These are phyloP conservation scores for Polymixis flavicincta DNA, from an alignment of 2,888 invertebrate genomes.

Conservation along the genomic window DNA sequence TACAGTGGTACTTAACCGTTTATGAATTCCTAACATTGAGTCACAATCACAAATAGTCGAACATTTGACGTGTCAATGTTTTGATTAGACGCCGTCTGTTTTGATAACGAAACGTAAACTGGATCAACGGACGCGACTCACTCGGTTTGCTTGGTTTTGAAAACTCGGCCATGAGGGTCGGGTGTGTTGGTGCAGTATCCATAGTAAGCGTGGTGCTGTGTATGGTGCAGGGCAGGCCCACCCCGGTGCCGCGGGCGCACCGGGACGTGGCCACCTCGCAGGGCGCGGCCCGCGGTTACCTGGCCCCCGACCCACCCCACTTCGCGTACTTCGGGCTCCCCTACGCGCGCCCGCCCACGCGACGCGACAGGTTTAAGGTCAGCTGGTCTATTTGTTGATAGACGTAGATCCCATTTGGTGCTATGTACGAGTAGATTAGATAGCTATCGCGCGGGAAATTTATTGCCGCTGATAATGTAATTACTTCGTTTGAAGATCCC, in stretches of 20 bases:
- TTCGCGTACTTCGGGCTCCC: conserved; percentile 85
- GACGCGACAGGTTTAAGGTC: conserved; percentile 82
- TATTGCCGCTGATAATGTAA: conserved; percentile 40
- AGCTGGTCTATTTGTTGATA: conserved; percentile 74
- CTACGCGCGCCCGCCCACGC: conserved; percentile 81
- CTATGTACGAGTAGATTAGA: conserved; percentile 66
- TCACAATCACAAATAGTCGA: conserved; percentile 49
- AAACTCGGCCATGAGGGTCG: conserved; percentile 40
- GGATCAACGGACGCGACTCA: conserved; percentile 27
- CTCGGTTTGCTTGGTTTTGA: conserved; percentile 15
- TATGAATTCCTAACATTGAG: conserved; percentile 46
- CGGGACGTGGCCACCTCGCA: conserved; percentile 80
- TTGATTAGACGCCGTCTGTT: conserved; percentile 57
- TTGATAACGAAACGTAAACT: conserved; percentile 55
- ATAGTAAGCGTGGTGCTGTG: conserved; percentile 55
- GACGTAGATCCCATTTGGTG: conserved; percentile 70
- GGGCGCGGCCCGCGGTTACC: conserved; percentile 83
- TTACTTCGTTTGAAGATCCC: conserved; percentile 31
- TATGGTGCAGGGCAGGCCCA: conserved; percentile 54
- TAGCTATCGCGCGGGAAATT: conserved; percentile 65
- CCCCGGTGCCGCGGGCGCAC: conserved; percentile 65
- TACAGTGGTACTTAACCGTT: conserved; percentile 9
- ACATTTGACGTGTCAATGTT: conserved; percentile 58
- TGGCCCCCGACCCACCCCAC: conserved; percentile 74
- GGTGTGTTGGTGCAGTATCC: conserved; percentile 34